These are phyloP conservation scores for Xenus cinereus DNA, from an alignment of 2,113 vertebrate species.

Conservation along the genomic window DNA sequence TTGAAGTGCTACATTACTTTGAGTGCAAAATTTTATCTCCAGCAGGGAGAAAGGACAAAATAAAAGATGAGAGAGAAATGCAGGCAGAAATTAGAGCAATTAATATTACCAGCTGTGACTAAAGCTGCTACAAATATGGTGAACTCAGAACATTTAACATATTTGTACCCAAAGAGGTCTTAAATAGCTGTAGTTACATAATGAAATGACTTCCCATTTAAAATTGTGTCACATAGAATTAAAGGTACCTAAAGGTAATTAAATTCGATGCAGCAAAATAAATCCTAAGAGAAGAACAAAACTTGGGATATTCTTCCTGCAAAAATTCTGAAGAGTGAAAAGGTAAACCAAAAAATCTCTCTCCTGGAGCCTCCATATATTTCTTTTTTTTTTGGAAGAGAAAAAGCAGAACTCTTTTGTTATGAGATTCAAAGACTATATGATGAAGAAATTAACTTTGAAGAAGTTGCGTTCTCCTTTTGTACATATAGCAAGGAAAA, in stretches of 20 bases:
- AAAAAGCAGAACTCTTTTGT: not conserved
- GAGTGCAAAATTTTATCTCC: not conserved
- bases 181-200: slow-evolving; percentile 3
- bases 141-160: not conserved
- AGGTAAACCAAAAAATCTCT: not conserved
- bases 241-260: not conserved
- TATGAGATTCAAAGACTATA: not conserved
- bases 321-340: not conserved
- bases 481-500: not conserved
- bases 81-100: slow-evolving; percentile 6
- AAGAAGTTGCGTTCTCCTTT: not conserved
- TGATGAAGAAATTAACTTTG: not conserved
- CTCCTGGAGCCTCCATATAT: not conserved
- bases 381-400: not conserved
- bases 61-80: not conserved
- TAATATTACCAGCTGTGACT: slow-evolving; percentile 6
- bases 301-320: not conserved
- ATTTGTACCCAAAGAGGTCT: not conserved
- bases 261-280: not conserved
- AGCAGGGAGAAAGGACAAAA: not conserved
- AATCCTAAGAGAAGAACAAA: not conserved
- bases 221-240: not conserved
- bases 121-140: not conserved
- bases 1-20: not conserved
- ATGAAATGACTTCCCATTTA: not conserved